Evolutionary conservation across 1,140 invertebrate genomes (phyloP).

Genomic region (Limonius californicus): DNA sequence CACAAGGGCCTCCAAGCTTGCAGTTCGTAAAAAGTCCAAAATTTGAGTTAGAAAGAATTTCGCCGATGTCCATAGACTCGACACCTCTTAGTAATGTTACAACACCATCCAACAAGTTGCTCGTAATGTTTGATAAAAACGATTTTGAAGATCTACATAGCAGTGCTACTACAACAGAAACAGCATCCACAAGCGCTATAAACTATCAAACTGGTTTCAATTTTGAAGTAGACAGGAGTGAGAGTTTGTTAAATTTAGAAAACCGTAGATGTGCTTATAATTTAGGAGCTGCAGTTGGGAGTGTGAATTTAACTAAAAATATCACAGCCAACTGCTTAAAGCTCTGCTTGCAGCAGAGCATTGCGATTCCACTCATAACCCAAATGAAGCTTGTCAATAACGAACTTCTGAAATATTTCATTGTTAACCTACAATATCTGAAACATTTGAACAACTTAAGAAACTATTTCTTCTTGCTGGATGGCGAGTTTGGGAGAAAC

Average conservation of each 20-base stretch:
- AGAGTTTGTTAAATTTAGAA: not conserved
- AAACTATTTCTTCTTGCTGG: constrained; percentile 71
- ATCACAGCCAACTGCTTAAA: constrained; percentile 39
- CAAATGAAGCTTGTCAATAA: constrained; percentile 66
- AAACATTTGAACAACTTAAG: constrained; percentile 66
- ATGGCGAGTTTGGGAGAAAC: constrained; percentile 69
- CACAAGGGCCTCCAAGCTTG: not conserved
- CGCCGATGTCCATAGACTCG: constrained; percentile 42
- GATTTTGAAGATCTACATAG: constrained; percentile 14
- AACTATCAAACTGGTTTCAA: constrained; percentile 26
- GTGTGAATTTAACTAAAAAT: not conserved
- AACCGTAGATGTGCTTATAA: not conserved
- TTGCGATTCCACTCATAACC: constrained; percentile 62
- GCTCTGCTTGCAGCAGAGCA: constrained; percentile 57
- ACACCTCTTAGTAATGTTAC: constrained; percentile 36
- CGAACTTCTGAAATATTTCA: constrained; percentile 65
- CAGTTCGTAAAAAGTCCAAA: constrained; percentile 21
- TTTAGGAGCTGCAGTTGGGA: not conserved
- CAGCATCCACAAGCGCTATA: not conserved
- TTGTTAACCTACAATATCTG: constrained; percentile 62
- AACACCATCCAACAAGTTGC: constrained; percentile 9
- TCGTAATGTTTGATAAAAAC: constrained; percentile 16
- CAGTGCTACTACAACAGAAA: constrained; percentile 28
- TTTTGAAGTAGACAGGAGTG: constrained; percentile 18
- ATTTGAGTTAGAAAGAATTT: constrained; percentile 18